Percentiles rank a stretch among this genome's conserved stretches.
Conservation (phyloP, 1,140 invertebrate genomes). For the Calephelis nemesis region DNA sequence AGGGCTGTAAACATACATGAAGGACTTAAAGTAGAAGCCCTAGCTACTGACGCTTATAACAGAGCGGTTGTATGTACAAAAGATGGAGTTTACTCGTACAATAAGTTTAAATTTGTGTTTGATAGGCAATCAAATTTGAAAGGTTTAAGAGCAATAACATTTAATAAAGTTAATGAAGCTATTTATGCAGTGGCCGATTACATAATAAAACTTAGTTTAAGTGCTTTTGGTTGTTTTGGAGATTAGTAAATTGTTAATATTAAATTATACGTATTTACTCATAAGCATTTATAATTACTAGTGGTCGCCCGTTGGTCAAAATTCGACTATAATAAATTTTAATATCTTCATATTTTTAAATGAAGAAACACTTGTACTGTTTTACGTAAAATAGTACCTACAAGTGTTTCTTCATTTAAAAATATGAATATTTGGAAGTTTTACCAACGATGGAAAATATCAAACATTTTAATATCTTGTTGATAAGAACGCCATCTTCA, state of each 20-base stretch:
- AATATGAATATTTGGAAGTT: too few species aligned
- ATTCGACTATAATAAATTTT: too few species aligned
- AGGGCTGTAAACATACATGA: slow-evolving; percentile 54
- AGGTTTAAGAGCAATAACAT: slow-evolving; percentile 49
- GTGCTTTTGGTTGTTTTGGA: slow-evolving; percentile 45
- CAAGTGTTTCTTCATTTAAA: too few species aligned
- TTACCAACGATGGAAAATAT: too few species aligned
- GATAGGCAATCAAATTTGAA: slow-evolving; percentile 54
- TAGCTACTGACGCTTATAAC: slow-evolving; percentile 49
- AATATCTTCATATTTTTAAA: too few species aligned
- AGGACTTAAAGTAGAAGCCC: slow-evolving; percentile 34
- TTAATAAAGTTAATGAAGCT: slow-evolving; percentile 50
- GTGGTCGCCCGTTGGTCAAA: too few species aligned
- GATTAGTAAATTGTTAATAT: slow-evolving; percentile 35
- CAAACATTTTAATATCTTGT: too few species aligned
- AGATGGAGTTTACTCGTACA: slow-evolving; percentile 56
- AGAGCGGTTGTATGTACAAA: slow-evolving; percentile 49
- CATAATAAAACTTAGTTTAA: slow-evolving; percentile 50
- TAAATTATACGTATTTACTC: background rate
- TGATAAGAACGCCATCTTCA: too few species aligned
- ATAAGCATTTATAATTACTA: background rate
- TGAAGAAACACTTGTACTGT: too few species aligned
- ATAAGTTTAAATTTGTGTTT: slow-evolving; percentile 63
- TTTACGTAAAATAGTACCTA: too few species aligned
- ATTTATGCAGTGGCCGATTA: slow-evolving; percentile 56